A percentile compares a stretch with the other conserved stretches of the same genome.
These are phyloP conservation scores for Zoanthus sansibaricus DNA, from an alignment of 92 coral and sea anemone genomes.

Conservation along the genomic window DNA sequence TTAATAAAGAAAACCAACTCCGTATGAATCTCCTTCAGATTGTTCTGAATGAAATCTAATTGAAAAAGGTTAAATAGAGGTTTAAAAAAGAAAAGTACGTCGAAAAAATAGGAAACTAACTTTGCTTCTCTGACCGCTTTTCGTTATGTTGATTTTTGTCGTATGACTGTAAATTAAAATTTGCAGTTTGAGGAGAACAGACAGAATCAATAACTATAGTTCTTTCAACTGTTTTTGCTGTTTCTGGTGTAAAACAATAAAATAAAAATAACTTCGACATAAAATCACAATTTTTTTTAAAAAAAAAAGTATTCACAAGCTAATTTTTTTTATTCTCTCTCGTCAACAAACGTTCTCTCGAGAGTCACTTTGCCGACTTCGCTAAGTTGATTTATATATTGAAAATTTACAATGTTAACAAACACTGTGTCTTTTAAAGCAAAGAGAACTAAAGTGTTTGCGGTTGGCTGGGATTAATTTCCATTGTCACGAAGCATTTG, in stretches of 20 bases:
- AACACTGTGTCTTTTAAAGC: constrained; percentile 32
- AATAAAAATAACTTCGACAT: neutral
- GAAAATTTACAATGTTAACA: constrained; percentile 22
- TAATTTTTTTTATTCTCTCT: neutral
- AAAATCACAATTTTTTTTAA: neutral
- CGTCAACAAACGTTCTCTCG: neutral
- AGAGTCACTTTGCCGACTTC: constrained; percentile 9
- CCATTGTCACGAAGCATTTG: constrained; percentile 37
- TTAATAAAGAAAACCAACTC: constrained; percentile 62
- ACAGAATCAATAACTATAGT: neutral
- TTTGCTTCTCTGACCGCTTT: constrained; percentile 45
- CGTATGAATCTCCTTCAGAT: constrained; percentile 56
- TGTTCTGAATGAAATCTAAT: constrained; percentile 64
- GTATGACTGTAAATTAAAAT: constrained; percentile 30
- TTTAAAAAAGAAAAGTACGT: constrained; percentile 51
- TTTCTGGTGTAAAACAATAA: neutral
- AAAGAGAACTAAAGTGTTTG: constrained; percentile 37
- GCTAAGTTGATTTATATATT: constrained; percentile 4
- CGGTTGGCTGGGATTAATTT: constrained; percentile 11
- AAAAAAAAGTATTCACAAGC: neutral
- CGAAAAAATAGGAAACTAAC: constrained; percentile 47
- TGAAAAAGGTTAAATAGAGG: constrained; percentile 41
- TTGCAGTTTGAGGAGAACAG: constrained; percentile 12
- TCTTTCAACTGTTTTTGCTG: constrained; percentile 2
- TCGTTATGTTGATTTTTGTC: constrained; percentile 54